These are phyloP conservation scores for Coptodon bakossiorum DNA, from an alignment of 2,113 vertebrate species.

Conservation along the genomic window DNA sequence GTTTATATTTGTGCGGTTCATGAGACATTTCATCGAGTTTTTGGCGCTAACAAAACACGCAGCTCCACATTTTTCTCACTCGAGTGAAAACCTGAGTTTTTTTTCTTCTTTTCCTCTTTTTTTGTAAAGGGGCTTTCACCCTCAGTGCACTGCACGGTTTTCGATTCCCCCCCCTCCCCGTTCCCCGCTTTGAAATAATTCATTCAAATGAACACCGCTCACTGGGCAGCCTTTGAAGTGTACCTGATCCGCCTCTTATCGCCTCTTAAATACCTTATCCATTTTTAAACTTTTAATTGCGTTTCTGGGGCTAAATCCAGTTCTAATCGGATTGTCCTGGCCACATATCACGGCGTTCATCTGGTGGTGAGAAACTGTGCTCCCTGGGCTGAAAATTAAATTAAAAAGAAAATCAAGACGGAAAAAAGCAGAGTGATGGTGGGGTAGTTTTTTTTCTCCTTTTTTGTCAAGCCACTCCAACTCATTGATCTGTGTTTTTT, in stretches of 20 bases:
- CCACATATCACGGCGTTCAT: conserved; percentile 49
- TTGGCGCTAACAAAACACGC: background rate
- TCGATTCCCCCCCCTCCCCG: background rate
- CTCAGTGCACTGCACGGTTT: conserved; percentile 45
- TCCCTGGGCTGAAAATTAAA: conserved; percentile 47
- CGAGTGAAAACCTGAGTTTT: background rate
- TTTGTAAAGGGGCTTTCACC: background rate
- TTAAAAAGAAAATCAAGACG: background rate
- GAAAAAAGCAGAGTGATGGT: background rate
- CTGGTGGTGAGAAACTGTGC: conserved; percentile 38
- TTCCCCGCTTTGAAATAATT: conserved; percentile 36
- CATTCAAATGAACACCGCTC: conserved; percentile 54
- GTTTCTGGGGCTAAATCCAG: conserved; percentile 56
- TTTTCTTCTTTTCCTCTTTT: background rate
- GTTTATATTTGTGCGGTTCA: conserved; percentile 4
- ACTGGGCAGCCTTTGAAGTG: conserved; percentile 55
- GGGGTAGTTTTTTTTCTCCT: background rate
- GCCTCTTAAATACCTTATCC: conserved; percentile 43
- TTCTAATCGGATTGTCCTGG: conserved; percentile 58
- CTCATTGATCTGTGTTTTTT: background rate
- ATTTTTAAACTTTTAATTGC: conserved; percentile 70
- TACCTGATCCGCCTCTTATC: conserved; percentile 59
- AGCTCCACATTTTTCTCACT: conserved; percentile 2
- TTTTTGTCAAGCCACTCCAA: background rate
- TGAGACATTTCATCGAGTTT: conserved; percentile 12